phyloP scores from a whole-genome alignment of 1,140 invertebrate genomes.

The Oryctes rhinoceros region DNA sequence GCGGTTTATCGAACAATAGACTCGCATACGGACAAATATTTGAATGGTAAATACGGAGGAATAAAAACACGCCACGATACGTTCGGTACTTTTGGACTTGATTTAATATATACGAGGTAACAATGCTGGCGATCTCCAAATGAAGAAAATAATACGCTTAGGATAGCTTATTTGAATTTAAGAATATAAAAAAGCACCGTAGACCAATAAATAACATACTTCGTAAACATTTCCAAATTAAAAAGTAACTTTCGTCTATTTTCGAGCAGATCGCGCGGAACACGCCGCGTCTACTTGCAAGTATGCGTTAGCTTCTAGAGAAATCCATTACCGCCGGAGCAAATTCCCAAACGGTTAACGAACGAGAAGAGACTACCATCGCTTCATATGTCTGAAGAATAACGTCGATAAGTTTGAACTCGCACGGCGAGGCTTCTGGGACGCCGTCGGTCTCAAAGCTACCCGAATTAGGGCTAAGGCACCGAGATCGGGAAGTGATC shows the following conservation, averaged over 20 bases:
- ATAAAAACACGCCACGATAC: not conserved
- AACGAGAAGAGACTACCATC: not conserved
- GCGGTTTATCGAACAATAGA: constrained; percentile 21
- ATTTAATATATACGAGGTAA: not conserved
- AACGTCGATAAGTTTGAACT: constrained; percentile 13
- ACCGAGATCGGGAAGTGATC: constrained; percentile 31
- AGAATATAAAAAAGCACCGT: too few species aligned
- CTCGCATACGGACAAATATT: constrained; percentile 25
- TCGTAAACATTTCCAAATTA: too few species aligned
- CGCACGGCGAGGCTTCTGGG: not conserved
- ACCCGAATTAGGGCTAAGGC: constrained; percentile 20
- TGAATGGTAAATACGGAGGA: constrained; percentile 19
- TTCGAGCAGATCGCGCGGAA: too few species aligned
- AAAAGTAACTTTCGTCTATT: too few species aligned
- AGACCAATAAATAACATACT: too few species aligned
- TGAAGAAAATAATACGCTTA: too few species aligned
- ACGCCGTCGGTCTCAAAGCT: constrained; percentile 18
- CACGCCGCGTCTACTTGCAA: too few species aligned
- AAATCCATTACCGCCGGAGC: not conserved
- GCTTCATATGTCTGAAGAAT: constrained; percentile 5
- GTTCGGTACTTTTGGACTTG: not conserved
- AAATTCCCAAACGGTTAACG: not conserved
- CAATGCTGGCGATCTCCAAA: too few species aligned
- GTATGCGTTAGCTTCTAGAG: too few species aligned
- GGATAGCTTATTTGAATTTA: too few species aligned